phyloP scores from a whole-genome alignment of 2,113 vertebrate species.

The Ameiurus melas region DNA sequence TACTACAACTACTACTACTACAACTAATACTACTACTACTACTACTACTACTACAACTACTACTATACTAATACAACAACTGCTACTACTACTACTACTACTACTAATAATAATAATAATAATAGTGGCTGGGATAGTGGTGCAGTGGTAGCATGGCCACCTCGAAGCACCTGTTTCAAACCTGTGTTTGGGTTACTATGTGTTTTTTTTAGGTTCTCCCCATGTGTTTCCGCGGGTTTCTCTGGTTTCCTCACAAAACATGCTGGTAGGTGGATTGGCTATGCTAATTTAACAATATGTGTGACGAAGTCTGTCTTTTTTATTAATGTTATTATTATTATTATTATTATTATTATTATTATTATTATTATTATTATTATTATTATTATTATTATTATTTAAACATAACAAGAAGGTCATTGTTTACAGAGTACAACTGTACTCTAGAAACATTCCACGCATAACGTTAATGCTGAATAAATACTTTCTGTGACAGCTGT shows the following conservation, averaged over 20 bases:
- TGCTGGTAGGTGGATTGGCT: neutral
- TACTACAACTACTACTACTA: neutral
- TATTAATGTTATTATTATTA: neutral
- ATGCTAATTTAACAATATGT: neutral
- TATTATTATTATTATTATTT: neutral
- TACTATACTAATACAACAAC: neutral
- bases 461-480: conserved; percentile 7
- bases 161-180: neutral
- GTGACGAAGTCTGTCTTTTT: neutral
- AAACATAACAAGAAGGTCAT: neutral
- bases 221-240: neutral
- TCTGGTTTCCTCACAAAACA: neutral
- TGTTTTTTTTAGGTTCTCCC: neutral
- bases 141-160: neutral
- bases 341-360: neutral
- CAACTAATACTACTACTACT: neutral
- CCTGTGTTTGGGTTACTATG: neutral
- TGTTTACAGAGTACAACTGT: neutral
- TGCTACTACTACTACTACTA: neutral
- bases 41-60: neutral
- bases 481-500: conserved; percentile 2
- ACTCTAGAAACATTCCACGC: neutral
- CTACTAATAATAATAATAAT: neutral
- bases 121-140: neutral
- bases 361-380: neutral